Percentiles rank a stretch among this genome's conserved stretches.
phyloP scores from a whole-genome alignment of 2,113 vertebrate genomes.

The Mus spicilegus region DNA sequence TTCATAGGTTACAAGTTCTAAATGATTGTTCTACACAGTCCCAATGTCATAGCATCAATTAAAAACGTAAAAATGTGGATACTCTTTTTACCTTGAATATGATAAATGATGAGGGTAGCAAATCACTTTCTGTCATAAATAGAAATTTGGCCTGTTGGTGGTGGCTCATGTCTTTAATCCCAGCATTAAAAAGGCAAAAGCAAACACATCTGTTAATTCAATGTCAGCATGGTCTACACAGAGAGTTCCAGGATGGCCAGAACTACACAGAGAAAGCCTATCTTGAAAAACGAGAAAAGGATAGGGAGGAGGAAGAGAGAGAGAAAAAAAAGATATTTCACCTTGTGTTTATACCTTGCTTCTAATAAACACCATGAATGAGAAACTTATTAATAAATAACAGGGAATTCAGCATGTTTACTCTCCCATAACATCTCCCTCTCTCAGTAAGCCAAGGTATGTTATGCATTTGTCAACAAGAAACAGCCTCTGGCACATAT shows the following conservation, averaged over 20 bases:
- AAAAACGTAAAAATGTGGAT: not conserved
- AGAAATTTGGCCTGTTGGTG: not conserved
- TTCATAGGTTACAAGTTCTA: not conserved
- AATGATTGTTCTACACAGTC: not conserved
- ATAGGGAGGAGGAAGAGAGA: not conserved
- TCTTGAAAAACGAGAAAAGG: not conserved
- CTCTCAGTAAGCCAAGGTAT: conserved; percentile 31
- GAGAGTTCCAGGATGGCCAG: not conserved
- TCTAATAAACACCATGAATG: not conserved
- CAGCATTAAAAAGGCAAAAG: not conserved
- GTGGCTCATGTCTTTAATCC: not conserved
- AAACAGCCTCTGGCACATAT: not conserved
- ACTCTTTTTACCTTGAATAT: not conserved
- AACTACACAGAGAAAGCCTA: not conserved
- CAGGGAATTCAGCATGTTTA: not conserved
- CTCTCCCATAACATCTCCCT: not conserved
- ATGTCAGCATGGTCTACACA: not conserved
- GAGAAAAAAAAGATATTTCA: not conserved
- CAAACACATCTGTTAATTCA: not conserved
- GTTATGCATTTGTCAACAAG: not conserved
- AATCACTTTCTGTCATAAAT: not conserved
- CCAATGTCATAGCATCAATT: not conserved
- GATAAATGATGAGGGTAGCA: not conserved
- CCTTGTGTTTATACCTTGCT: conserved; percentile 9
- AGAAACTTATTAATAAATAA: conserved; percentile 38